Base-by-base conservation (phyloP, 2,888 invertebrate species). In the Sarcophaga variegata region DNA sequence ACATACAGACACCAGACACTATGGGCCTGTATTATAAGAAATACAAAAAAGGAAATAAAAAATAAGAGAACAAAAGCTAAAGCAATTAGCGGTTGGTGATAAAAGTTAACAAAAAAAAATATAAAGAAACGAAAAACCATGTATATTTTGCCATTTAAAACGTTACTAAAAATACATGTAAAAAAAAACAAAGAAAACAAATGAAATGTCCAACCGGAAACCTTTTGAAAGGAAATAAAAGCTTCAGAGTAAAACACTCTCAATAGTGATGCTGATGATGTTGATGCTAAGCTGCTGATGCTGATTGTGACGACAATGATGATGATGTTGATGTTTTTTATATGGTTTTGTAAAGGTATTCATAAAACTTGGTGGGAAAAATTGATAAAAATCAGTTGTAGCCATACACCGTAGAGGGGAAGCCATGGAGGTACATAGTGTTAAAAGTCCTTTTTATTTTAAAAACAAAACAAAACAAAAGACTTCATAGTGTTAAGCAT, bases 51-150 rank as follows among this genome's bases (percentile, higher is more conserved):
- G 12, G 49, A 0, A 49, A 14, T 62, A 72, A 12, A 47, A 77
- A 77, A 49, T 17, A 17, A 54, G 17, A 37, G 54, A 54, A 86
- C 74, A 77, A 83, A 76, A 81, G 74, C 74, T 47, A 54, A 81
- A 78, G 81, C 86, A 86, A 86, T 86, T 86, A 81, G 78, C 71
- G 85, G 82, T 83, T 83, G 76, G 74, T 66, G 78, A 72, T 62
- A 75, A 79, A 78, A 79, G 63, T 71, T 79, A 27, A 79, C 69
- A 69, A 11, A 62, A 60, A 67, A 49, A 74, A 14, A 45, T 4
- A 10, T 10, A 37, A 67, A 69, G 20, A 49, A 66, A 71, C 37
- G 66, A 54, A 67, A 47, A 37, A 22, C 45, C 17, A 4, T 4
- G 49, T 63, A 54, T 54, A 27, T 59, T 62, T 62, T 67, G 59